Conservation (phyloP, 2,797 vertebrate species). For the Adelosebastes latens region DNA sequence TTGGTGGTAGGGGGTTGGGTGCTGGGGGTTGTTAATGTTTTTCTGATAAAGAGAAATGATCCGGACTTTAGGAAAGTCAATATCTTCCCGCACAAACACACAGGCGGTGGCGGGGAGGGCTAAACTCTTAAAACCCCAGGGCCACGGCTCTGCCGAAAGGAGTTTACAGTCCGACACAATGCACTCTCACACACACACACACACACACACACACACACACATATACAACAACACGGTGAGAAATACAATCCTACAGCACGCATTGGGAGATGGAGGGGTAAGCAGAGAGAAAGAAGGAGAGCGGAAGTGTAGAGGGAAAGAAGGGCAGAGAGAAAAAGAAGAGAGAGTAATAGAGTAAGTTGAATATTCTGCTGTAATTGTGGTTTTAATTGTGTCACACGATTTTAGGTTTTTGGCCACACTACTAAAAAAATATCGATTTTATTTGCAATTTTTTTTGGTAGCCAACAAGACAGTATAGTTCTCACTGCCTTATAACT, state of each 20-base stretch:
- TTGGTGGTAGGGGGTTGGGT: constrained; percentile 13
- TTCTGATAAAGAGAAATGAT: constrained; percentile 88
- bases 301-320: constrained; percentile 43
- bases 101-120: constrained; percentile 80
- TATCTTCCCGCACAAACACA: constrained; percentile 80
- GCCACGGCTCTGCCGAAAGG: constrained; percentile 88
- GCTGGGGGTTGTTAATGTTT: constrained; percentile 81
- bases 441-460: constrained; percentile 39
- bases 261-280: constrained; percentile 50
- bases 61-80: constrained; percentile 85
- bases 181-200: constrained; percentile 68
- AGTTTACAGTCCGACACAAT: constrained; percentile 79
- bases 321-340: not conserved
- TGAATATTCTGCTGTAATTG: not conserved
- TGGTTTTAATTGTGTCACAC: constrained; percentile 78
- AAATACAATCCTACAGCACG: constrained; percentile 83
- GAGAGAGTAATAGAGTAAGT: constrained; percentile 25
- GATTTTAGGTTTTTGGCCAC: constrained; percentile 78
- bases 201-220: constrained; percentile 66
- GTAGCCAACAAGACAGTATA: constrained; percentile 54
- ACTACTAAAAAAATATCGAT: constrained; percentile 33
- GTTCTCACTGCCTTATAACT: constrained; percentile 90
- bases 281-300: constrained; percentile 47
- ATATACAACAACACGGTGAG: constrained; percentile 70
- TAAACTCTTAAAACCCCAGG: constrained; percentile 86